These are phyloP conservation scores for Apotomis capreana DNA, from an alignment of 2,888 invertebrate species.

Conservation along the genomic window DNA sequence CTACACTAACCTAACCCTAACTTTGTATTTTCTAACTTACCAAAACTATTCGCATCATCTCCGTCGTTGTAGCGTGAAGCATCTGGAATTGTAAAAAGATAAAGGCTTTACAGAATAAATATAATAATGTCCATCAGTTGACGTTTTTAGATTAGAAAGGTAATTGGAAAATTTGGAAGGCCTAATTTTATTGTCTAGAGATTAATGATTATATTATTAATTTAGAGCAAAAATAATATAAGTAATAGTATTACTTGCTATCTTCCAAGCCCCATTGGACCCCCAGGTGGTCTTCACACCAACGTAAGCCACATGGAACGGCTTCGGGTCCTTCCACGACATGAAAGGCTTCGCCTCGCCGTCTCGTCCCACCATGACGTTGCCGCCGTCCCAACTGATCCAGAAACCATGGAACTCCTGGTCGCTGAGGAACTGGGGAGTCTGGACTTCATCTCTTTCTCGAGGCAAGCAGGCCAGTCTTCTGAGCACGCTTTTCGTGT, in stretches of 20 bases:
- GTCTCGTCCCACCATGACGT: slow-evolving; percentile 10
- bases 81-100: too few relatives aligned
- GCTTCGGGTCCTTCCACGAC: slow-evolving; percentile 23
- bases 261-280: slow-evolving; percentile 13
- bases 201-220: too few relatives aligned
- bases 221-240: too few relatives aligned
- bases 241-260: slow-evolving; percentile 2
- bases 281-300: slow-evolving; percentile 22
- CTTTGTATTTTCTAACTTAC: too few relatives aligned
- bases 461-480: background rate
- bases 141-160: too few relatives aligned
- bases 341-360: slow-evolving; percentile 4
- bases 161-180: too few relatives aligned
- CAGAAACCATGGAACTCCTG: slow-evolving; percentile 25
- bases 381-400: slow-evolving; percentile 15
- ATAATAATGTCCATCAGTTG: too few relatives aligned
- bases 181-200: too few relatives aligned
- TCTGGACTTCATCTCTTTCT: slow-evolving; percentile 9
- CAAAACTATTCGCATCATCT: too few relatives aligned
- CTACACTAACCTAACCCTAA: too few relatives aligned
- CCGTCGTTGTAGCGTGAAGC: too few relatives aligned
- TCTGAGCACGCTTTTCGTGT: slow-evolving; percentile 19
- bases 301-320: background rate
- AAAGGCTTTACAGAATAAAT: too few relatives aligned
- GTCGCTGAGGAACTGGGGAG: slow-evolving; percentile 36